Conservation (phyloP, 2,797 vertebrate species). For the Enteromius viviparus region DNA sequence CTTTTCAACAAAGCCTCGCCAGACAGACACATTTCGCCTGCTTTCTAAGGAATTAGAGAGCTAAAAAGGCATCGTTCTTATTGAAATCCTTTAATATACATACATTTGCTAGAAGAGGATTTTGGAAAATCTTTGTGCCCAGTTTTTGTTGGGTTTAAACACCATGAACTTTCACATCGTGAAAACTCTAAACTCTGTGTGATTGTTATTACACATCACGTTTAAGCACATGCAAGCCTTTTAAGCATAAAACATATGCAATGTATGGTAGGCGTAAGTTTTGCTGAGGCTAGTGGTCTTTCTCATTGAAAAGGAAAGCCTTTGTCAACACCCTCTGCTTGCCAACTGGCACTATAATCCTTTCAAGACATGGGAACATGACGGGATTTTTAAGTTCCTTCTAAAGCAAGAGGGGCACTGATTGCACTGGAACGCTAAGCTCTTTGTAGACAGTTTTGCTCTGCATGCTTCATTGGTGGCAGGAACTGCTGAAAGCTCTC, state of each 20-base stretch:
- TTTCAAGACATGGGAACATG: constrained; percentile 56
- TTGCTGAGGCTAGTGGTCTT: constrained; percentile 45
- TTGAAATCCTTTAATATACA: constrained; percentile 7
- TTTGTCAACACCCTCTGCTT: constrained; percentile 55
- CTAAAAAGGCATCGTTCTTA: constrained; percentile 11
- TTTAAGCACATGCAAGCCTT: constrained; percentile 33
- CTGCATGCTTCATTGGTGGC: constrained; percentile 27
- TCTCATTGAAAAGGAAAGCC: constrained; percentile 49
- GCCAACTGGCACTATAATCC: constrained; percentile 52
- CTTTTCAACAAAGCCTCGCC: constrained; percentile 54
- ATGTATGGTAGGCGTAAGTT: constrained; percentile 38
- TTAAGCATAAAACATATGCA: constrained; percentile 34
- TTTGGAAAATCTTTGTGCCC: neutral
- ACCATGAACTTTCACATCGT: constrained; percentile 2
- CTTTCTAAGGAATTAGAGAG: constrained; percentile 30
- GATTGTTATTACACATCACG: constrained; percentile 10
- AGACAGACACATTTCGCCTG: constrained; percentile 49
- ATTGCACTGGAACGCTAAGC: constrained; percentile 54
- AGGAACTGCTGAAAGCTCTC: constrained; percentile 50
- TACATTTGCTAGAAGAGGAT: neutral
- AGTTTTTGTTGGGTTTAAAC: constrained; percentile 11
- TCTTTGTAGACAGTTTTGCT: constrained; percentile 40
- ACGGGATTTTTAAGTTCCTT: constrained; percentile 60
- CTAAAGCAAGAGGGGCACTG: constrained; percentile 34
- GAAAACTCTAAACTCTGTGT: neutral